These are phyloP conservation scores for Miniopterus natalensis DNA, from an alignment of 2,113 vertebrate genomes.

Conservation along the genomic window DNA sequence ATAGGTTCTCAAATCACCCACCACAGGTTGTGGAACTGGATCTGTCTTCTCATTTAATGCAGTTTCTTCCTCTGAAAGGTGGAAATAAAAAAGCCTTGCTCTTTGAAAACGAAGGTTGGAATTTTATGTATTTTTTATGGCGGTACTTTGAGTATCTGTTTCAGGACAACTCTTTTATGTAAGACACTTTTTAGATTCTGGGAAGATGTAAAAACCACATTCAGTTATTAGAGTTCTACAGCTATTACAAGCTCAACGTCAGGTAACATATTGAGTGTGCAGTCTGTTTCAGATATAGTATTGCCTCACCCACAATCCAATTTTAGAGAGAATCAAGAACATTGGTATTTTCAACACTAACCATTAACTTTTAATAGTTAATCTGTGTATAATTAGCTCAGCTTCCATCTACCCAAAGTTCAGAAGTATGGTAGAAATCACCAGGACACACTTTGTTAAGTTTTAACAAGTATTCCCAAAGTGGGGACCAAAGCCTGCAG, in stretches of 20 bases:
- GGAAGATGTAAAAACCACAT: neutral
- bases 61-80: neutral
- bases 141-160: neutral
- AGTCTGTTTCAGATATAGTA: neutral
- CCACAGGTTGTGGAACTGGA: too few species aligned
- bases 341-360: constrained; percentile 4
- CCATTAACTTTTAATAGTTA: constrained; percentile 19
- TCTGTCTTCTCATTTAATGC: neutral
- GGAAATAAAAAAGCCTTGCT: neutral
- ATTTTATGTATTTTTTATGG: neutral
- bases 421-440: neutral
- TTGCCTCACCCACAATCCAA: neutral
- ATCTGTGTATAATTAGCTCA: neutral
- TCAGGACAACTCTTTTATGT: constrained; percentile 13
- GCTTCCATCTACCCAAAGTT: neutral
- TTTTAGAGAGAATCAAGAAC: neutral
- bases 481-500: neutral
- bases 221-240: neutral
- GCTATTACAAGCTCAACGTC: neutral
- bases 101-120: neutral
- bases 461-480: neutral
- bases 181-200: neutral
- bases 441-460: neutral
- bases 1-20: neutral
- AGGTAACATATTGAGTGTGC: neutral